A percentile compares a stretch with the other conserved stretches of the same genome.
Evolutionary conservation across 2,797 vertebrate species (phyloP).

Genomic region (Gobionotothen gibberifrons): DNA sequence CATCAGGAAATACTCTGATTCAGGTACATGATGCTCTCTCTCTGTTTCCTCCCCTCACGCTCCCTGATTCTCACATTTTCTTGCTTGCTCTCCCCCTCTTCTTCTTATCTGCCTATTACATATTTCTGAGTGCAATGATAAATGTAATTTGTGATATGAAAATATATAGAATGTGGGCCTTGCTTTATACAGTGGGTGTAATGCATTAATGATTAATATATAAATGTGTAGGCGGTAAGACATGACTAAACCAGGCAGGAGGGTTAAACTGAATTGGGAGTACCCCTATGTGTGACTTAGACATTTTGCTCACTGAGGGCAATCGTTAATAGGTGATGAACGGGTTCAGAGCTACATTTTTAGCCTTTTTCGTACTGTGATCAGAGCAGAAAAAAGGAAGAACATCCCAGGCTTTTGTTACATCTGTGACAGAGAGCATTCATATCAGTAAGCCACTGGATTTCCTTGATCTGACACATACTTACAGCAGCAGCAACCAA

Average conservation of each 20-base stretch:
- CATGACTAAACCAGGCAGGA: conserved; percentile 66
- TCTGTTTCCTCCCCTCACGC: conserved; percentile 36
- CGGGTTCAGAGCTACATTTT: conserved; percentile 40
- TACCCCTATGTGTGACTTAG: conserved; percentile 57
- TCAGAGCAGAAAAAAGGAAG: conserved; percentile 23
- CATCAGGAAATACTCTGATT: conserved; percentile 71
- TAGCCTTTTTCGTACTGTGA: conserved; percentile 13
- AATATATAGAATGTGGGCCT: conserved; percentile 34
- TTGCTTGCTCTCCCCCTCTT: conserved; percentile 32
- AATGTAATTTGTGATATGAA: conserved; percentile 27
- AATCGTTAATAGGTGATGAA: conserved; percentile 55
- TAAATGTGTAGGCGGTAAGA: conserved; percentile 68
- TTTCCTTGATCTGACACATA: conserved; percentile 49
- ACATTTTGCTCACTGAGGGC: conserved; percentile 45
- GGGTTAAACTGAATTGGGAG: conserved; percentile 59
- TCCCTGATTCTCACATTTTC: conserved; percentile 43
- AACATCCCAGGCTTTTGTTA: conserved; percentile 28
- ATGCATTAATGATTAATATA: conserved; percentile 67
- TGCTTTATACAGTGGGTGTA: conserved; percentile 52
- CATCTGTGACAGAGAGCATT: conserved; percentile 35
- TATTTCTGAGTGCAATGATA: conserved; percentile 28
- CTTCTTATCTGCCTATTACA: conserved; percentile 38
- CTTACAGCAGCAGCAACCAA: conserved; percentile 32
- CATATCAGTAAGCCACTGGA: conserved; percentile 25
- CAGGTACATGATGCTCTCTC: conserved; percentile 67